These are phyloP conservation scores for Nasonia longicornis DNA, from an alignment of 1,140 invertebrate genomes.

Conservation along the genomic window DNA sequence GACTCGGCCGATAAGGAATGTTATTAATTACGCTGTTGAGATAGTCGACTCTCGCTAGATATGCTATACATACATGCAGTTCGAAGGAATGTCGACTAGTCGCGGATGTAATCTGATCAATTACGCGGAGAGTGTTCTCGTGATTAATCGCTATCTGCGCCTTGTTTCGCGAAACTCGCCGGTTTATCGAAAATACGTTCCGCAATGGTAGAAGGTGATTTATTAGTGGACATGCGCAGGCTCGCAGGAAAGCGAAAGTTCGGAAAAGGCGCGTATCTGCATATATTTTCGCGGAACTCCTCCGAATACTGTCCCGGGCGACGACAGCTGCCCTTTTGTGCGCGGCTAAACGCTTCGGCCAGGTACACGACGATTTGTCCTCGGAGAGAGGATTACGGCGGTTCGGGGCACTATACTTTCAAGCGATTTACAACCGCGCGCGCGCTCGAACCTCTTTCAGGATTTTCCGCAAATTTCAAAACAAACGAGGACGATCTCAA, in stretches of 20 bases:
- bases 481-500: neutral
- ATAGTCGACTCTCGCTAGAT: neutral
- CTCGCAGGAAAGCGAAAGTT: neutral
- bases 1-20: neutral
- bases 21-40: constrained; percentile 29
- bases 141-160: neutral
- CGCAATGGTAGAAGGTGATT: neutral
- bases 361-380: neutral
- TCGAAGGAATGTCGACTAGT: neutral
- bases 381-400: neutral
- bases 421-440: neutral
- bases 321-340: neutral
- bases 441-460: neutral
- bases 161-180: neutral
- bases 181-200: neutral
- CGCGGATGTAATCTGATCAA: neutral
- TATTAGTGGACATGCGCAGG: neutral
- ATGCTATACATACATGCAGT: neutral
- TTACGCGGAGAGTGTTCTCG: neutral
- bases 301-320: too few species aligned
- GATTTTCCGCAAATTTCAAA: neutral
- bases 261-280: too few species aligned
- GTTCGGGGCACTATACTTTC: neutral
- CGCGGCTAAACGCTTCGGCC: too few species aligned
- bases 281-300: too few species aligned